phyloP scores from a whole-genome alignment of 2,888 invertebrate species.

The Chironomus riparius region DNA sequence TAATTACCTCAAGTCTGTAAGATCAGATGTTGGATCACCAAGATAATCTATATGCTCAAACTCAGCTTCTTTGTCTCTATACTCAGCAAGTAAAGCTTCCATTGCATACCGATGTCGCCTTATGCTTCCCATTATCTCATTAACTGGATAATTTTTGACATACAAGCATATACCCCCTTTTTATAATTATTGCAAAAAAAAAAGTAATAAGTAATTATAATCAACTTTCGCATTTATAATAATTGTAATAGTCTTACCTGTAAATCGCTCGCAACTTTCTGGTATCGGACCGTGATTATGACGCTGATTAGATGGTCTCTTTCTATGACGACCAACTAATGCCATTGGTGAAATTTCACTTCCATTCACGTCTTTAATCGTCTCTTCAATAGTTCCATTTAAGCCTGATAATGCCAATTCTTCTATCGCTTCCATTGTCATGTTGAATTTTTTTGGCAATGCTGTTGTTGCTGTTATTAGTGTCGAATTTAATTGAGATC shows the following conservation, averaged over 20 bases:
- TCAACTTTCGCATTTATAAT: constrained; percentile 49
- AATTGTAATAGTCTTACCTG: constrained; percentile 35
- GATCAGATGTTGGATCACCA: constrained; percentile 35
- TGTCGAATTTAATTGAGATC: neutral
- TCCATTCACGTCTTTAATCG: constrained; percentile 13
- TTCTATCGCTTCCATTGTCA: constrained; percentile 32
- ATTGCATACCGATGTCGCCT: constrained; percentile 59
- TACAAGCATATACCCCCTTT: constrained; percentile 55
- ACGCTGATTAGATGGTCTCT: constrained; percentile 25
- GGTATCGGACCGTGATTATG: constrained; percentile 33
- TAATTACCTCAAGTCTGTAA: neutral
- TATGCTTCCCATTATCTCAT: constrained; percentile 59
- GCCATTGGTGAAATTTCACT: constrained; percentile 35
- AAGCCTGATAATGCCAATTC: constrained; percentile 38
- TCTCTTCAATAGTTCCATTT: constrained; percentile 35
- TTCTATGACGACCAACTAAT: constrained; percentile 35
- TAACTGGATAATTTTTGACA: constrained; percentile 64
- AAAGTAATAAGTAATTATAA: constrained; percentile 38
- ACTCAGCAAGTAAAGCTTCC: constrained; percentile 61
- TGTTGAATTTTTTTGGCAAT: neutral
- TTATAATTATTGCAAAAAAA: constrained; percentile 36
- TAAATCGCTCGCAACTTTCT: constrained; percentile 35
- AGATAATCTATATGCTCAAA: constrained; percentile 37
- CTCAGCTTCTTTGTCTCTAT: constrained; percentile 50
- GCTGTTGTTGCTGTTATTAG: neutral